Percentiles rank a stretch among this genome's conserved stretches.
These are phyloP conservation scores for Heliconius aoede DNA, from an alignment of 2,888 invertebrate genomes.

Conservation along the genomic window DNA sequence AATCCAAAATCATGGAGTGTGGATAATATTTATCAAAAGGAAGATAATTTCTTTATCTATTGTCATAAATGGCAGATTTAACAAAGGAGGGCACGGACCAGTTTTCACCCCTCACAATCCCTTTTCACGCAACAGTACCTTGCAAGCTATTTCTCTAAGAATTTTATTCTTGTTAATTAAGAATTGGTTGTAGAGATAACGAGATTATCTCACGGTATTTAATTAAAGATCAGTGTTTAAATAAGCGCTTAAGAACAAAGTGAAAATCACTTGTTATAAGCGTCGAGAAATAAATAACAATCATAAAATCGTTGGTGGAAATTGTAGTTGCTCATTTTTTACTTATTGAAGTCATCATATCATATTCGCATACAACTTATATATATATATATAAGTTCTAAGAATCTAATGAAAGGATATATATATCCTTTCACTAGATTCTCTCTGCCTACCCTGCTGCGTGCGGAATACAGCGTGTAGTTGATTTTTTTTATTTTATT, in stretches of 20 bases:
- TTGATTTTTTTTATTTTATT: no score
- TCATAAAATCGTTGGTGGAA: slow-evolving; percentile 22
- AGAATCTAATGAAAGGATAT: no score
- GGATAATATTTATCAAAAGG: slow-evolving; percentile 42
- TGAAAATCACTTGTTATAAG: slow-evolving; percentile 49
- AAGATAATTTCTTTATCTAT: slow-evolving; percentile 49
- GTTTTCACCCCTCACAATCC: slow-evolving; percentile 66
- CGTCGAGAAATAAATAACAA: slow-evolving; percentile 41
- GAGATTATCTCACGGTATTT: slow-evolving; percentile 71
- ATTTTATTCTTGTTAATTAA: slow-evolving; percentile 76
- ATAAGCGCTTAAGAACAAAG: slow-evolving; percentile 52
- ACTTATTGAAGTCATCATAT: no score
- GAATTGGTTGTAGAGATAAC: slow-evolving; percentile 68
- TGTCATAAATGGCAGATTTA: slow-evolving; percentile 54
- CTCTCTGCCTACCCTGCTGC: no score
- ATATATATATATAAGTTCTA: no score
- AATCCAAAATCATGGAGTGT: slow-evolving; percentile 39
- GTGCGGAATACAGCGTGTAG: no score
- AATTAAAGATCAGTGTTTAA: slow-evolving; percentile 64
- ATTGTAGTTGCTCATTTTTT: not conserved
- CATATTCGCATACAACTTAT: no score
- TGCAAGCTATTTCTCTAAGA: slow-evolving; percentile 60
- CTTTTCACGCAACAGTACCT: slow-evolving; percentile 64
- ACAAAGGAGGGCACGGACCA: slow-evolving; percentile 57
- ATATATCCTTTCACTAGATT: no score